Evolutionary conservation across 2,888 invertebrate genomes (phyloP), one percentile per base, ranked within the genome.

Genomic region (Spodoptera picta): DNA sequence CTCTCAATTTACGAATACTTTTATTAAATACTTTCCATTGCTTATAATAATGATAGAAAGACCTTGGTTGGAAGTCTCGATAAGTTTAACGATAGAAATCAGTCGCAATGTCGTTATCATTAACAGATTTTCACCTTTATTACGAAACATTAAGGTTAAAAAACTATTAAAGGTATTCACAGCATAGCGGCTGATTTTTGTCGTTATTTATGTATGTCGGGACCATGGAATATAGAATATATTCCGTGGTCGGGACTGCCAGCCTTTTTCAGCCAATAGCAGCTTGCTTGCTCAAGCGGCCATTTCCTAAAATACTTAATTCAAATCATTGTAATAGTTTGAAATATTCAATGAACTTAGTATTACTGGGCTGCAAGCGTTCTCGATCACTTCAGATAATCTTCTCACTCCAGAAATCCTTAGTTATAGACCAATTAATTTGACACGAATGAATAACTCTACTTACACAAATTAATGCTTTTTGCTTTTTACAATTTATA

Each of bases 1-100:
- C 81, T 77, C 80, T 80, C 72, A 70, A 79, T 80, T 72, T 77
- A 75, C 66, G 54, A 71, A 68, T 74, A 75, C 54, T 64, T 77
- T 60, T 65, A 70, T 73, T 79, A 73, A 67, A 77, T 78, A 78
- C 73, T 61, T 69, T 69, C 60, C 65, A 68, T 69, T 60, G 65
- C 62, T 73, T 70, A 60, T 64, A 73, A 75, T 65, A 71, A 67
- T 79, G 68, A 66, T 75, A 71, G 54, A 65, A 50, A 65, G 45
- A 58, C 61, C 69, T 36, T 5, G 36, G 36, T 36, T 36, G 36
- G 36, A 9, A 36, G 36, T 36, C 36, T 36, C 36, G 36, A 36
- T 7, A 36, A 36, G 7, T 36, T 27, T 36, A 36, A 36, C 6
- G 36, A 36, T 7, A 1, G 36, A 36, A 36, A 36, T 36, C 36